Conservation (phyloP, 37 sponge, comb jelly and placozoan genomes). For the Spongia lamella region DNA sequence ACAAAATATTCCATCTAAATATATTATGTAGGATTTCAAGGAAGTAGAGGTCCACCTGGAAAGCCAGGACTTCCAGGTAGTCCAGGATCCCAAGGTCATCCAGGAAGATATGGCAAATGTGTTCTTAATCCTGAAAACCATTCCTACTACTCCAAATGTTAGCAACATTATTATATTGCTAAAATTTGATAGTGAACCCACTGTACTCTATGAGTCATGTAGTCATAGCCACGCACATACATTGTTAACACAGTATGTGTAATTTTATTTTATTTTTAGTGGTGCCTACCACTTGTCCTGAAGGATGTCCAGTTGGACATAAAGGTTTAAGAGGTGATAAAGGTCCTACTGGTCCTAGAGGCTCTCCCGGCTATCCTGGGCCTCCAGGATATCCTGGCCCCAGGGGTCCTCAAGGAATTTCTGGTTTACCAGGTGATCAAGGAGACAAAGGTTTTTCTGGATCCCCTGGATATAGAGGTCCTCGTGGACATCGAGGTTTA, state of each 20-base stretch:
- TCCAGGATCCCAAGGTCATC: neutral
- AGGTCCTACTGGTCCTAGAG: conserved; percentile 11
- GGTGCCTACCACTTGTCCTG: too few species aligned
- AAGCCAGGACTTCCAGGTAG: neutral
- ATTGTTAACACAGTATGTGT: too few species aligned
- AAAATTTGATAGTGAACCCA: too few species aligned
- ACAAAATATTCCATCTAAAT: too few species aligned
- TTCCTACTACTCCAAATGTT: too few species aligned
- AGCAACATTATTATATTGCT: too few species aligned
- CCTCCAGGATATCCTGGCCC: neutral
- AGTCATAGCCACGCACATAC: too few species aligned
- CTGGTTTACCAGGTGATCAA: neutral
- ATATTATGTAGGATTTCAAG: neutral
- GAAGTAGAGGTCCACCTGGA: conserved; percentile 5
- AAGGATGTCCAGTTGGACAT: too few species aligned
- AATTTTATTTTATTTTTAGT: too few species aligned
- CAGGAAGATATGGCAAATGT: neutral
- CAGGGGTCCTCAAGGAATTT: neutral
- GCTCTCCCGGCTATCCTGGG: neutral
- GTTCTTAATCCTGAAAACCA: too few species aligned
- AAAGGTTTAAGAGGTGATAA: neutral
- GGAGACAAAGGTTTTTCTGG: neutral
- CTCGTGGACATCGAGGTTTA: neutral
- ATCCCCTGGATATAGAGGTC: neutral
- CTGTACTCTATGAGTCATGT: too few species aligned